These are phyloP conservation scores for Piprites chloris DNA, from an alignment of 2,113 vertebrate species.

Conservation along the genomic window DNA sequence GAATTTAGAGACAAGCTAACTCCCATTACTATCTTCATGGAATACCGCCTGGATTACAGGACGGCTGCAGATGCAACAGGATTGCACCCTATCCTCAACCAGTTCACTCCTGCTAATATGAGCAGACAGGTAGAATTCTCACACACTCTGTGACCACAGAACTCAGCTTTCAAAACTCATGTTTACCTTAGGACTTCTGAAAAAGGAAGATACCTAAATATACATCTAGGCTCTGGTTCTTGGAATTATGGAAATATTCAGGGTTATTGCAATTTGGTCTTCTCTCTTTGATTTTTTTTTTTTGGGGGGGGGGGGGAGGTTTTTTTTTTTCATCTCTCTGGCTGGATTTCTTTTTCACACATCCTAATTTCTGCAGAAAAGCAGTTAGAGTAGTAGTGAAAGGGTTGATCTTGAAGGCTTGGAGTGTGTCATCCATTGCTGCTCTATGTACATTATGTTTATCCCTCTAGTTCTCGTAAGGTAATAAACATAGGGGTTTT, in stretches of 20 bases:
- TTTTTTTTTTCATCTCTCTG: not conserved
- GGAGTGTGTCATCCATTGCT: not conserved
- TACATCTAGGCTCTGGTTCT: not conserved
- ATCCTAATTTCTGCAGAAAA: not conserved
- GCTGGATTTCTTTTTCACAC: not conserved
- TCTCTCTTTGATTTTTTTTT: not conserved
- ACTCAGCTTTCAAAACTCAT: not conserved
- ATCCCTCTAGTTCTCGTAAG: not conserved
- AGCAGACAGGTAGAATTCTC: constrained; percentile 86
- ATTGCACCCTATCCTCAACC: constrained; percentile 87
- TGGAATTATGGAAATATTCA: not conserved
- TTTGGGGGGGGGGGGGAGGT: too few relatives aligned
- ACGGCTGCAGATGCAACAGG: constrained; percentile 81
- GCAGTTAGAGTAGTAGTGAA: not conserved
- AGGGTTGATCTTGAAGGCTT: not conserved
- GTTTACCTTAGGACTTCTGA: not conserved
- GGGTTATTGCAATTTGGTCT: not conserved
- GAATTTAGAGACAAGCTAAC: constrained; percentile 97
- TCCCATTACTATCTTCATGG: constrained; percentile 92
- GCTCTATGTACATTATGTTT: not conserved
- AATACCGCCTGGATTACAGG: constrained; percentile 87
- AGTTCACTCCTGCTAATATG: constrained; percentile 84
- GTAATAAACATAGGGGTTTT: not conserved
- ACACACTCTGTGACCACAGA: not conserved
- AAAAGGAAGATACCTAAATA: not conserved